A percentile compares a stretch with the other conserved stretches of the same genome.
These are phyloP conservation scores for Cantharis lateralis DNA, from an alignment of 2,888 invertebrate species.

Conservation along the genomic window DNA sequence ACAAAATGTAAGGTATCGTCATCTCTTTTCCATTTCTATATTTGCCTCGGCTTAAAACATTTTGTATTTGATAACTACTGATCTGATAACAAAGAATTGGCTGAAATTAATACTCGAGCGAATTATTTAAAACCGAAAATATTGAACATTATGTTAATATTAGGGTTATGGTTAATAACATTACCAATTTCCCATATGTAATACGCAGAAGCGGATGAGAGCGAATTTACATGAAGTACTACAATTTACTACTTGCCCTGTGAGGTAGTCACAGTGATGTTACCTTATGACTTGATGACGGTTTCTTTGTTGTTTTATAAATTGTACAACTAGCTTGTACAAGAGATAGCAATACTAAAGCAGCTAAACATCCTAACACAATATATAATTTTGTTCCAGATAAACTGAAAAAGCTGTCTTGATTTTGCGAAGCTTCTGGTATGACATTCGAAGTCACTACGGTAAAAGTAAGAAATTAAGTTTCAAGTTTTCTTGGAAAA, in stretches of 20 bases:
- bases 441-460: slow-evolving; percentile 61
- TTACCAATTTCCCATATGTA: background rate
- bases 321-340: slow-evolving; percentile 86
- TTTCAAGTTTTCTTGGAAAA: background rate
- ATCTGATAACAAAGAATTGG: too few species aligned
- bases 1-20: too few species aligned
- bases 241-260: slow-evolving; percentile 47
- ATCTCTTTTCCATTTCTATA: too few species aligned
- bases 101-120: too few species aligned
- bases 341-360: slow-evolving; percentile 76
- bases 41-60: too few species aligned
- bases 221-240: slow-evolving; percentile 33
- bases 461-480: slow-evolving; percentile 13
- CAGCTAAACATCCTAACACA: slow-evolving; percentile 80
- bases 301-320: slow-evolving; percentile 66
- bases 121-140: too few species aligned
- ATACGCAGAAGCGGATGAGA: slow-evolving; percentile 6
- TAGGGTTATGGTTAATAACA: background rate
- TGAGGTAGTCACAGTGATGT: slow-evolving; percentile 52
- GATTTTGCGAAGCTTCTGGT: slow-evolving; percentile 52
- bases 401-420: slow-evolving; percentile 63
- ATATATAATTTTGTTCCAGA: slow-evolving; percentile 79
- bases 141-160: too few species aligned
- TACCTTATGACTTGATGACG: slow-evolving; percentile 71
- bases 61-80: too few species aligned